phyloP scores from a whole-genome alignment of 2,113 vertebrate genomes.

The Candoia aspera region DNA sequence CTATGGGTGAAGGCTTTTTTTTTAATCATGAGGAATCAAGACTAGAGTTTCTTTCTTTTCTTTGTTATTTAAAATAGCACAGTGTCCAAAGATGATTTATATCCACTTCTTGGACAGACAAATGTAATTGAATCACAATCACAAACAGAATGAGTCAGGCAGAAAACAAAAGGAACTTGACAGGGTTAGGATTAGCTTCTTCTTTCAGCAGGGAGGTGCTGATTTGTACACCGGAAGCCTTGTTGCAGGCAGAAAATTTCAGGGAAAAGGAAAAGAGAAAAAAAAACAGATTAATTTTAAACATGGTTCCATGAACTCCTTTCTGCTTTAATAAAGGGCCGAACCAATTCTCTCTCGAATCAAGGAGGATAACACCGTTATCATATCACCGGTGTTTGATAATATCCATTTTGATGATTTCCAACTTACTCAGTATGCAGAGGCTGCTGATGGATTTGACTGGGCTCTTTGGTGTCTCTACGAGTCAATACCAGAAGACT shows the following conservation, averaged over 20 bases:
- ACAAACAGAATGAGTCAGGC: background rate
- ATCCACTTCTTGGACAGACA: background rate
- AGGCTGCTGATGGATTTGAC: conserved; percentile 59
- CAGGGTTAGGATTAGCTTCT: background rate
- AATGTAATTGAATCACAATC: background rate
- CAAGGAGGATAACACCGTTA: conserved; percentile 58
- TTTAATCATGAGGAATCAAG: background rate
- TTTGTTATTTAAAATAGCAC: background rate
- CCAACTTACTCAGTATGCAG: conserved; percentile 1
- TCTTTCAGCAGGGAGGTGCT: background rate
- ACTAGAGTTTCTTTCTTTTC: background rate
- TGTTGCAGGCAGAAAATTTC: background rate
- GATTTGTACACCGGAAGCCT: background rate
- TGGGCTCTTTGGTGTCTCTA: conserved; percentile 63
- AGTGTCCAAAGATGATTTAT: background rate
- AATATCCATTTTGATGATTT: conserved; percentile 61
- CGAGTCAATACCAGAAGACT: conserved; percentile 28
- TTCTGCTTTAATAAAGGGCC: conserved; percentile 40
- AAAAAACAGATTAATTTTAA: background rate
- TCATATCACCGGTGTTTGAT: conserved; percentile 61
- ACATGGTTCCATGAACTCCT: background rate
- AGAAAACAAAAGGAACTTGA: background rate
- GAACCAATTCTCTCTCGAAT: conserved; percentile 61
- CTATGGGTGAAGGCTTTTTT: too few species aligned
- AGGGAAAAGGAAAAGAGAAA: background rate